These are phyloP conservation scores for Plagodis pulveraria DNA, from an alignment of 2,888 invertebrate species.

Conservation along the genomic window DNA sequence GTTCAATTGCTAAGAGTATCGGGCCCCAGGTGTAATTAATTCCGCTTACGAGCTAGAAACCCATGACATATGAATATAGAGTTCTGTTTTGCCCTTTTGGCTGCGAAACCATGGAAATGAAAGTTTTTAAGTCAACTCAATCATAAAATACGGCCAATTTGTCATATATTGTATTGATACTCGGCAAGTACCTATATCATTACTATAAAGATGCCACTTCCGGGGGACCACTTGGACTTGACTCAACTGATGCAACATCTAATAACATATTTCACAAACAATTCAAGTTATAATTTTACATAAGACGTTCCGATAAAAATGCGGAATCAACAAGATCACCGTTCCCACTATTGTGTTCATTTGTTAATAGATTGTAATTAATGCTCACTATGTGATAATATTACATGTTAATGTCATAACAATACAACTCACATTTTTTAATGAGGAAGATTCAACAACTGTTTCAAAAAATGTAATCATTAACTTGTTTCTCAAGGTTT, in stretches of 20 bases:
- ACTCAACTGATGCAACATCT: not conserved
- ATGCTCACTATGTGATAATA: constrained; percentile 16
- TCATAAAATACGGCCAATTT: no score
- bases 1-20: no score
- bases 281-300: not conserved
- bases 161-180: no score
- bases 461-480: constrained; percentile 3
- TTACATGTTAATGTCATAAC: constrained; percentile 19
- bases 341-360: constrained; percentile 23
- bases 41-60: no score
- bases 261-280: not conserved
- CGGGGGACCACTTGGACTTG: no score
- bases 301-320: constrained; percentile 3
- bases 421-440: constrained; percentile 22
- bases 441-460: constrained; percentile 28
- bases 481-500: constrained; percentile 12
- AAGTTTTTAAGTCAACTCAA: no score
- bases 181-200: no score
- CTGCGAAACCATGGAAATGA: no score
- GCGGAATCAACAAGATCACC: constrained; percentile 22
- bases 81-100: no score
- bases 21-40: no score
- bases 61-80: no score
- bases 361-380: constrained; percentile 21
- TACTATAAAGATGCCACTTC: no score